Percentiles rank a stretch among this genome's conserved stretches.
Evolutionary conservation across 2,888 invertebrate species (phyloP).

Genomic region (Macrosoma leucophasiata): DNA sequence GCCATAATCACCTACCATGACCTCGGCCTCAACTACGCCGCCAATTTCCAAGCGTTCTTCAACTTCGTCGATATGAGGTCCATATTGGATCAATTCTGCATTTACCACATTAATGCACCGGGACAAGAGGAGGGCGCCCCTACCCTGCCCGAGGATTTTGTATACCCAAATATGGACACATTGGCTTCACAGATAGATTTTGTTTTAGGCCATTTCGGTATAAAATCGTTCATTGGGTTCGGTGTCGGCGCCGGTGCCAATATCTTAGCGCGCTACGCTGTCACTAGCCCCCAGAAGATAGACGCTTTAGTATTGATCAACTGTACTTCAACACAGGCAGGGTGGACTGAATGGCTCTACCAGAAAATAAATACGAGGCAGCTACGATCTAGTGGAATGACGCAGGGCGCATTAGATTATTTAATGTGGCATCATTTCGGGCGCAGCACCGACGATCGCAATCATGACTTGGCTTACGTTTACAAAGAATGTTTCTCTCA

Average conservation of each 20-base stretch:
- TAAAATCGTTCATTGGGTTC: slow-evolving; percentile 95
- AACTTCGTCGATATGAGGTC: slow-evolving; percentile 94
- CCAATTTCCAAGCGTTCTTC: slow-evolving; percentile 96
- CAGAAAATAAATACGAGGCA: slow-evolving; percentile 96
- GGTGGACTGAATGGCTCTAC: slow-evolving; percentile 99
- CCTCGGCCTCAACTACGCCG: slow-evolving; percentile 97
- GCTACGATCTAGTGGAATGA: slow-evolving; percentile 92
- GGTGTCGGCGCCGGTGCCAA: slow-evolving; percentile 99
- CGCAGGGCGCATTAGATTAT: slow-evolving; percentile 95
- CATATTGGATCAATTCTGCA: slow-evolving; percentile 94
- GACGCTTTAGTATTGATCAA: slow-evolving; percentile 95
- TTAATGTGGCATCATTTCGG: slow-evolving; percentile 99
- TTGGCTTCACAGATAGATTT: slow-evolving; percentile 92
- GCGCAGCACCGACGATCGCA: slow-evolving; percentile 88
- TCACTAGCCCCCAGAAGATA: slow-evolving; percentile 89
- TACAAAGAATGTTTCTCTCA: slow-evolving; percentile 96
- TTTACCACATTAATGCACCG: slow-evolving; percentile 98
- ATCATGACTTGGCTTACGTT: slow-evolving; percentile 94
- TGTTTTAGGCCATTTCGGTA: slow-evolving; percentile 92
- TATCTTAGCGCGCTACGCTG: slow-evolving; percentile 92
- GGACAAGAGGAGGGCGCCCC: slow-evolving; percentile 98
- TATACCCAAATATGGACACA: slow-evolving; percentile 98
- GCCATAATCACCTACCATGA: slow-evolving; percentile 99
- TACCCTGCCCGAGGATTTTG: slow-evolving; percentile 89
- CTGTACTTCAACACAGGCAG: slow-evolving; percentile 93